A percentile compares a stretch with the other conserved stretches of the same genome.
These are phyloP conservation scores for Melanocharis versteri DNA, from an alignment of 2,113 vertebrate genomes.

Conservation along the genomic window DNA sequence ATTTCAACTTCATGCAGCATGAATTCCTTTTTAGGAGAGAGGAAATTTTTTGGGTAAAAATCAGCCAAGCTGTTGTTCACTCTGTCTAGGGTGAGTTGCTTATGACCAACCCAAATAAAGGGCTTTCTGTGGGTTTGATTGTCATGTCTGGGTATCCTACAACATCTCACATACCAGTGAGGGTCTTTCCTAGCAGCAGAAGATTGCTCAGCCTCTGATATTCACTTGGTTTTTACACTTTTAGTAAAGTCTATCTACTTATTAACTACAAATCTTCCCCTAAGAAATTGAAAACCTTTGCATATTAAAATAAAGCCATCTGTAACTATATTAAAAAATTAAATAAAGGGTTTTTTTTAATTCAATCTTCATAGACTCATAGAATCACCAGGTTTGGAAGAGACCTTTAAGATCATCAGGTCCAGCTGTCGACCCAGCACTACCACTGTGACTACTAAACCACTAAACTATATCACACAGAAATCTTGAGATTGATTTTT, in stretches of 20 bases:
- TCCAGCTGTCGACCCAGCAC: not conserved
- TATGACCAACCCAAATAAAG: not conserved
- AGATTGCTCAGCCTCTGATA: not conserved
- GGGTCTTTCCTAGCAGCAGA: not conserved
- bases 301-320: not conserved
- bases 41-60: not conserved
- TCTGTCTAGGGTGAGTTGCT: not conserved
- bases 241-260: not conserved
- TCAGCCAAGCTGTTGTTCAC: not conserved
- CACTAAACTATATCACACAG: not conserved
- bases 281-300: not conserved
- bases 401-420: not conserved
- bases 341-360: rapidly evolving
- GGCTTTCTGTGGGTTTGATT: not conserved
- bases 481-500: not conserved
- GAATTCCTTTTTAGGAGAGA: not conserved
- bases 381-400: not conserved
- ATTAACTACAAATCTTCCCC: not conserved
- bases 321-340: not conserved
- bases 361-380: not conserved
- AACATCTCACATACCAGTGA: not conserved
- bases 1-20: not conserved
- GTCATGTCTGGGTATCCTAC: not conserved
- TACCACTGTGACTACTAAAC: not conserved
- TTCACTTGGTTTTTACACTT: not conserved